phyloP scores from a whole-genome alignment of 2,113 vertebrate species.

The Manacus vitellinus region DNA sequence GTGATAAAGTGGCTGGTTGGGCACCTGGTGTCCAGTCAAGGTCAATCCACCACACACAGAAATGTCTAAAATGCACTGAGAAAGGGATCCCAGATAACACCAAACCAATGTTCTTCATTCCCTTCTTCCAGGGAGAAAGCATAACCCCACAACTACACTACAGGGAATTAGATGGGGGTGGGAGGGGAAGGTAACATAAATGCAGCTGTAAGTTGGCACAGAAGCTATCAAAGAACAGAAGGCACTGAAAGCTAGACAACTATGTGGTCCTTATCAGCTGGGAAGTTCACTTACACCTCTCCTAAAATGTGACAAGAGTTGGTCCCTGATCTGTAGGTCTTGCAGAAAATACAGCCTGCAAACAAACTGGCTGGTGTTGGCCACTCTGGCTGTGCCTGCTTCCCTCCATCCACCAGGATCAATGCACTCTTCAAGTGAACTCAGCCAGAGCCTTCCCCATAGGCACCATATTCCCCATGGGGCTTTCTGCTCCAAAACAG shows the following conservation, averaged over 20 bases:
- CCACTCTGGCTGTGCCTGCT: background rate
- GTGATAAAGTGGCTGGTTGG: background rate
- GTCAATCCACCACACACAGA: background rate
- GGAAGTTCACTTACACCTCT: background rate
- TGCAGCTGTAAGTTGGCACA: background rate
- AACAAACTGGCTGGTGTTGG: background rate
- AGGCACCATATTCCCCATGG: background rate
- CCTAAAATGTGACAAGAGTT: background rate
- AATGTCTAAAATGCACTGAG: background rate
- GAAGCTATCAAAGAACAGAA: background rate
- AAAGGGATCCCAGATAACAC: background rate
- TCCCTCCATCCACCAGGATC: background rate
- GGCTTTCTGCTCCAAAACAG: background rate
- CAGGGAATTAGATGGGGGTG: fast-evolving
- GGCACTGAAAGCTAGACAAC: background rate
- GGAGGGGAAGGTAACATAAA: background rate
- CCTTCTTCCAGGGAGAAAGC: background rate
- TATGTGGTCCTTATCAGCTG: background rate
- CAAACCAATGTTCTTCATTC: background rate
- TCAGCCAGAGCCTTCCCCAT: background rate
- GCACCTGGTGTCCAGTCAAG: background rate
- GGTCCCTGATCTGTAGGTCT: background rate
- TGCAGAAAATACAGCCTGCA: background rate
- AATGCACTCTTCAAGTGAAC: background rate
- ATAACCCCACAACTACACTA: background rate